Base-by-base conservation (phyloP, 2,888 invertebrate species). In the Drosophila birchii region DNA sequence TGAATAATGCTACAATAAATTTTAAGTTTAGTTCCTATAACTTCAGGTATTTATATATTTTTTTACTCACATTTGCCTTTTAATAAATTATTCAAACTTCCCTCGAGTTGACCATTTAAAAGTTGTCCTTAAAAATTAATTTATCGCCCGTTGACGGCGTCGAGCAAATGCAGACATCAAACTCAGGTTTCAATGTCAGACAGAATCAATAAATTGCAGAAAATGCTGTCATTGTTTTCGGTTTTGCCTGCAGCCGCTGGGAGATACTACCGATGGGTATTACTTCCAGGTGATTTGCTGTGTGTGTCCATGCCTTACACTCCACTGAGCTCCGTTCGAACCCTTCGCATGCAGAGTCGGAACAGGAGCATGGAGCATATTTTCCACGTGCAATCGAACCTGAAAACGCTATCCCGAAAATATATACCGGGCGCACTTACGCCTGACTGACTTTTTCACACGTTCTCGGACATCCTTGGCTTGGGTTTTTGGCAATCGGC, bases 251-350 rank as follows among this genome's bases (percentile, higher is more conserved):
- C 64, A 56, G 66, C 64, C 64, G 54, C 49, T 49, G n/a, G 38
- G 41, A 32, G 43, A 44, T 56, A 39, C 55, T 16, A 47, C 54
- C 53, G 78, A 76, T 81, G 79, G 67, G 49, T 36, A 86, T 86
- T 86, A 86, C 64, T 86, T 86, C 86, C 90, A 89, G 90, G 78
- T 89, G 90, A 86, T 89, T 86, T 88, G 81, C 60, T 71, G 71
- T 51, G 55, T 73, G 68, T 86, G 80, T 76, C 89, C 89, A 88
- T 82, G 88, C 74, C 80, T 88, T 67, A 71, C 88, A 78, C 87
- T 80, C 72, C 74, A 78, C 56, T 83, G 86, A 41, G 20, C 39
- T 20, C n/a, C 58, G 18, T 9, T 20, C 43, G 67, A 51, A 39
- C 69, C 72, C 68, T 66, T 75, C 75, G 78, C 80, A 72, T 69